Percentiles rank a stretch among this genome's conserved stretches.
Conservation (phyloP, 2,113 vertebrate genomes). For the Neogobius melanostomus region DNA sequence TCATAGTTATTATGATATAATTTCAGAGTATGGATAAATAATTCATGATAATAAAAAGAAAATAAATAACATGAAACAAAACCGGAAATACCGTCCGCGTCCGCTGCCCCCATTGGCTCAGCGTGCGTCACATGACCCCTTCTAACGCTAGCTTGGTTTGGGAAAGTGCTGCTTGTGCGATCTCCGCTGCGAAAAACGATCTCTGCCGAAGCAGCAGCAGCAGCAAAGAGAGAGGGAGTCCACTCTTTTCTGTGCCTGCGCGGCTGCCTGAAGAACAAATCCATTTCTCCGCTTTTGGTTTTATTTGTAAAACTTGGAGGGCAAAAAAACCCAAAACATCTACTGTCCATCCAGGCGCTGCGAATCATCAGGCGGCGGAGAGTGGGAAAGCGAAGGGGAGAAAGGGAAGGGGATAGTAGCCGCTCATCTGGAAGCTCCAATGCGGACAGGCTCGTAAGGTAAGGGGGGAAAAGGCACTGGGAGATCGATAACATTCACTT, state of each 20-base stretch:
- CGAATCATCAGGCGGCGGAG: background rate
- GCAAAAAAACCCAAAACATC: background rate
- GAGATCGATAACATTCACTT: background rate
- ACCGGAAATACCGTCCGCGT: background rate
- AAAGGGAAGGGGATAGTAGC: background rate
- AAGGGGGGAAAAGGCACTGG: background rate
- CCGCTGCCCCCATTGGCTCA: background rate
- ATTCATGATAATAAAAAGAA: too few relatives aligned
- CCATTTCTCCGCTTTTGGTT: background rate
- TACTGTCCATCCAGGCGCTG: background rate
- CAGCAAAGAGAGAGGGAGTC: background rate
- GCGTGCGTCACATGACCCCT: background rate
- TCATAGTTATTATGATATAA: too few relatives aligned
- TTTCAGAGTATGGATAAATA: too few relatives aligned
- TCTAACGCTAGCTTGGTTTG: background rate
- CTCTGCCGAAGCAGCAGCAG: background rate
- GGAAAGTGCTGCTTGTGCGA: background rate
- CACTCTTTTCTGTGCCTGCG: background rate
- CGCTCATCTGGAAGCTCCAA: background rate
- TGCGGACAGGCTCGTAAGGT: slow-evolving; percentile 1
- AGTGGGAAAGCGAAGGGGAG: background rate
- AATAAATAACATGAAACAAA: background rate
- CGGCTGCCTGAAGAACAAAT: too few relatives aligned
- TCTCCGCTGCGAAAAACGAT: background rate
- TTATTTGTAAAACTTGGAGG: background rate